Conservation (phyloP, 2,797 vertebrate genomes). For the Chelonia mydas region DNA sequence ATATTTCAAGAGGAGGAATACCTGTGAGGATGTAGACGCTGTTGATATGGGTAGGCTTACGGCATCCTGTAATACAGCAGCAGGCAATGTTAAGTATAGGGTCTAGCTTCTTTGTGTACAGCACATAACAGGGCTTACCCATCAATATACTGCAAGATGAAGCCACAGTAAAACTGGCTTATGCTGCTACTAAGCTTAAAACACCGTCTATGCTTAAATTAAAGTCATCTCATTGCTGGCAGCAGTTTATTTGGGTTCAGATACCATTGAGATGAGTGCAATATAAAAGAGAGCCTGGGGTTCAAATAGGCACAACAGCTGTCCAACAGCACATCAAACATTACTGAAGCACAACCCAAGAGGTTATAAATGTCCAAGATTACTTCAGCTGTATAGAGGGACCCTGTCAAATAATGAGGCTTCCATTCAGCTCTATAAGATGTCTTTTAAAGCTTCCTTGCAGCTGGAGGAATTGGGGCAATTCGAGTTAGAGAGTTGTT, state of each 20-base stretch:
- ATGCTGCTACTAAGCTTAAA: neutral
- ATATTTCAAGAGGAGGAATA: no score
- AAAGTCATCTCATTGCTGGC: neutral
- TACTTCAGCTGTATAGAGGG: neutral
- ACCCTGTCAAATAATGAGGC: neutral
- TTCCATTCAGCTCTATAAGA: neutral
- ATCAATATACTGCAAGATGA: neutral
- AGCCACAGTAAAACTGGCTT: neutral
- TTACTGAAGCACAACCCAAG: neutral
- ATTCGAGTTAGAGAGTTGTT: neutral
- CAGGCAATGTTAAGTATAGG: no score
- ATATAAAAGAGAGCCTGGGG: neutral
- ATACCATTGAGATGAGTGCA: neutral
- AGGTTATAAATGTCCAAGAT: neutral
- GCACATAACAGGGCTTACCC: no score
- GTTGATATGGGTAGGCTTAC: no score
- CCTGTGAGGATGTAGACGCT: no score
- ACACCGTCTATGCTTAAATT: no score
- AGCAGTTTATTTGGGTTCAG: neutral
- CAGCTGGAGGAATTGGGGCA: neutral
- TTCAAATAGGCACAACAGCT: neutral
- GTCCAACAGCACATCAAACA: neutral
- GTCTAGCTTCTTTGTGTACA: no score
- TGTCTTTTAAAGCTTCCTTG: neutral
- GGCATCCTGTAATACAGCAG: no score